Evolutionary conservation across 1,140 invertebrate genomes (phyloP).

Genomic region (Caenorhabditis briggsae): DNA sequence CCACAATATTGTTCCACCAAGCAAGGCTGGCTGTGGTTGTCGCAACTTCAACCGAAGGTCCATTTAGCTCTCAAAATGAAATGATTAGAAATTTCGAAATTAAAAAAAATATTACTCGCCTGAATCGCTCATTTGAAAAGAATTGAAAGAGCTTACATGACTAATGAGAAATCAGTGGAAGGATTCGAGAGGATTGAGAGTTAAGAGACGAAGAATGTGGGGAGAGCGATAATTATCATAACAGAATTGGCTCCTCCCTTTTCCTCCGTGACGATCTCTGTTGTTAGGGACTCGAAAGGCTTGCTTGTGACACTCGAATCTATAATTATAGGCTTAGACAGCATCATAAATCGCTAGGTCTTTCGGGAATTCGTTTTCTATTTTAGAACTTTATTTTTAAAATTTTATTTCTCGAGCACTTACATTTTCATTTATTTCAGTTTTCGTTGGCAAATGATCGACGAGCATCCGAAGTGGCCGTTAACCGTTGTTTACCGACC

Average conservation of each 20-base stretch:
- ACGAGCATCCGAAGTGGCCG: constrained; percentile 30
- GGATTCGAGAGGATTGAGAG: background rate
- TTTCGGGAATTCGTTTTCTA: no score
- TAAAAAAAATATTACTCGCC: background rate
- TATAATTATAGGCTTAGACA: no score
- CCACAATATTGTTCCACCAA: constrained; percentile 2
- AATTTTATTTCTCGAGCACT: background rate
- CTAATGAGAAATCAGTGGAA: constrained; percentile 15
- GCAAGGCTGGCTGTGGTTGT: background rate
- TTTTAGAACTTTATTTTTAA: no score
- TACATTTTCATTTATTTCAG: background rate
- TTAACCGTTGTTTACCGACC: background rate
- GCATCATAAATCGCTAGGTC: no score
- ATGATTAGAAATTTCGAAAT: background rate
- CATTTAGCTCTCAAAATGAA: background rate
- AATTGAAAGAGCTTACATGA: background rate
- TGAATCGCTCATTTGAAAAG: background rate
- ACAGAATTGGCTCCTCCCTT: background rate
- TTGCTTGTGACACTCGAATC: no score
- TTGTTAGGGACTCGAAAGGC: no score
- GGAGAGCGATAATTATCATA: constrained; percentile 5
- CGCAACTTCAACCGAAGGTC: background rate
- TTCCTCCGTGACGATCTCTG: no score
- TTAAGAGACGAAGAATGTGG: background rate
- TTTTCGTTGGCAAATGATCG: constrained; percentile 26